Base-by-base conservation (phyloP, 2,113 vertebrate genomes). In the Nyctibius bracteatus region DNA sequence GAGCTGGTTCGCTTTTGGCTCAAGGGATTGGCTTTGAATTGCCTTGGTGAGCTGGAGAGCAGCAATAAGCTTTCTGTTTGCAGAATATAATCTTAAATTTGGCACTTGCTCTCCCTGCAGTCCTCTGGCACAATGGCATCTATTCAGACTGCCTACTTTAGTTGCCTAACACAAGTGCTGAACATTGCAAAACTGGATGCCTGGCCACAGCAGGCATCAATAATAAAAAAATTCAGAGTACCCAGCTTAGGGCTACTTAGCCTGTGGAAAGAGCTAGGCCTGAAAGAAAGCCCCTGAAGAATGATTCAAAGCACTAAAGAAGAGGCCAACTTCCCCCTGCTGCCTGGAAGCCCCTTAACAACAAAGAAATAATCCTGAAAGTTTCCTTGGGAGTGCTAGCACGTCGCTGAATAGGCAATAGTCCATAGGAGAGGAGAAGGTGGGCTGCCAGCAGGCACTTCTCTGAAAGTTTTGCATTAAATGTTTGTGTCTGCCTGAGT, bases 1-100 rank as follows among this genome's bases (percentile, higher is more conserved):
- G 55, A 71, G 58, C 72, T 49, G 23, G 63, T 91, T 95, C 87
- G 79, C 57, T 95, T 95, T 85, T 94, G 81, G 72, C 89, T 95
- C 88, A 87, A 74, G 81, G 59, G 72, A 88, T 23, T 78, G 91
- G 27, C 59, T 96, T 90, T 89, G 77, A 83, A 47, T 86, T 78
- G 86, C 27, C 65, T 91, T 84, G 65, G 80, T 86, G 80, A 83
- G 80, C 51, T 86, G 88, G 72, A 92, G 7, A 90, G 63, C 59
- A 90, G 91, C 46, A 95, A 43, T 94, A 94, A 95, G 63, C 88
- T 91, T 96, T 84, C 68, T 71, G 63, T 84, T 93, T 88, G 91
- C 39, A 95, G 89, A 94, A 81, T 89, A 95, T 91, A 94, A 96
- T 92, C 88, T 95, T 96, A 91, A 96, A 96, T 67, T 96, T 96